phyloP scores from a whole-genome alignment of 1,140 invertebrate species.

The Thereuonema tuberculata region DNA sequence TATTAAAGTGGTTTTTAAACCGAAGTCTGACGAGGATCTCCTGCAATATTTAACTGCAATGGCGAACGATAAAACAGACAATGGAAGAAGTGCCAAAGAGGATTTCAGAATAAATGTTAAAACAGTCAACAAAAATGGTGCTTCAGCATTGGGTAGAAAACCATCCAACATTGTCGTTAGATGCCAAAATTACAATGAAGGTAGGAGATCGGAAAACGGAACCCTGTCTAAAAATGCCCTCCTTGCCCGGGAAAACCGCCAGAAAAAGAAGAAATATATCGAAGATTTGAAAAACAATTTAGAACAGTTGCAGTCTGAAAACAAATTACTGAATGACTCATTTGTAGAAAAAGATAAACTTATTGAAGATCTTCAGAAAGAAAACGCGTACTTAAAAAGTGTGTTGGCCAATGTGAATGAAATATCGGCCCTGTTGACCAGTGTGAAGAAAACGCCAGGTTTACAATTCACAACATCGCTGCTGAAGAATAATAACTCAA shows the following conservation, averaged over 20 bases:
- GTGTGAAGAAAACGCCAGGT: conserved; percentile 17
- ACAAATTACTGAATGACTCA: conserved; percentile 13
- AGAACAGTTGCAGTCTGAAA: conserved; percentile 14
- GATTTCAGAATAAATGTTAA: no score
- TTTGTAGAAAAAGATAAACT: background rate
- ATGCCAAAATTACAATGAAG: background rate
- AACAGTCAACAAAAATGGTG: no score
- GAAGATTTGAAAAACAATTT: conserved; percentile 17
- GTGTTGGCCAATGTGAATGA: conserved; percentile 21
- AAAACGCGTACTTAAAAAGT: conserved; percentile 19
- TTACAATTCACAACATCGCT: background rate
- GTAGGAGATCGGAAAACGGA: background rate
- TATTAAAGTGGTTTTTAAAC: no score
- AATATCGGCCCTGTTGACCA: conserved; percentile 18
- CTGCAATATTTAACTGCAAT: no score
- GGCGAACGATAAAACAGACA: no score
- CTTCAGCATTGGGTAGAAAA: no score
- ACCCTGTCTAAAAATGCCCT: conserved; percentile 20
- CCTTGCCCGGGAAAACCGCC: conserved; percentile 20
- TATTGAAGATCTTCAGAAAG: conserved; percentile 11
- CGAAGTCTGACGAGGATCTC: no score
- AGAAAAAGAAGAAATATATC: conserved; percentile 20
- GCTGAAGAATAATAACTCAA: no score
- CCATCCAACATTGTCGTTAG: no score
- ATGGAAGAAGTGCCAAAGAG: no score